A percentile compares a stretch with the other conserved stretches of the same genome.
Evolutionary conservation across 1,140 invertebrate genomes (phyloP).

Genomic region (Charaxes varanes): DNA sequence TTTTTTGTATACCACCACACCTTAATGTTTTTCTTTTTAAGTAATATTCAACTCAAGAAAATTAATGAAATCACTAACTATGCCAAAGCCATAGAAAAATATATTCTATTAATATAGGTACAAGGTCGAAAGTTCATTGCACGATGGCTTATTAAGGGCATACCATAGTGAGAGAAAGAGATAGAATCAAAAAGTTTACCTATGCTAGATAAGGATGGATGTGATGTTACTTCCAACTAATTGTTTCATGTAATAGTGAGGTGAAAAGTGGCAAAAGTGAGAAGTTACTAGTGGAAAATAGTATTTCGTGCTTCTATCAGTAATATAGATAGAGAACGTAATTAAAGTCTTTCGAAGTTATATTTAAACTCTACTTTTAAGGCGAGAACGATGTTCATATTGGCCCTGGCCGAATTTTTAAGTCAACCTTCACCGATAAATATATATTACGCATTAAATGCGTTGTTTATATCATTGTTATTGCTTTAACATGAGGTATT

Average conservation of each 20-base stretch:
- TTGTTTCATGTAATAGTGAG: conserved; percentile 10
- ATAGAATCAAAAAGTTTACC: conserved; percentile 5
- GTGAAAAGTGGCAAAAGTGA: conserved; percentile 10
- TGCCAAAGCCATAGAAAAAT: background rate
- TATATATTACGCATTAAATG: too few species aligned
- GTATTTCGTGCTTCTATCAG: background rate
- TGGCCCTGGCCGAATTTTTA: conserved; percentile 3
- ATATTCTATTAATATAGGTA: background rate
- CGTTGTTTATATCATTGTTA: too few species aligned
- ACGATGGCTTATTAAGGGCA: background rate
- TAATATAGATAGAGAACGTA: background rate
- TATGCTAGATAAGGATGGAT: conserved; percentile 6
- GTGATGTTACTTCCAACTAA: conserved; percentile 6
- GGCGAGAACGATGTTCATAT: background rate
- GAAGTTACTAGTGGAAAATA: too few species aligned
- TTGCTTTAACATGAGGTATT: too few species aligned
- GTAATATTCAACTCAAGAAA: background rate
- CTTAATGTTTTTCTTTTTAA: background rate
- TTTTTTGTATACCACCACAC: background rate
- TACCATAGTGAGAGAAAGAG: conserved; percentile 3
- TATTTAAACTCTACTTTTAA: background rate
- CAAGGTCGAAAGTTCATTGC: conserved; percentile 1
- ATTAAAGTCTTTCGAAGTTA: background rate
- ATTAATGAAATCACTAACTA: background rate
- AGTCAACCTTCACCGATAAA: background rate